Conservation (phyloP, 2,113 vertebrate species). For the Potamarius usumacintae region DNA sequence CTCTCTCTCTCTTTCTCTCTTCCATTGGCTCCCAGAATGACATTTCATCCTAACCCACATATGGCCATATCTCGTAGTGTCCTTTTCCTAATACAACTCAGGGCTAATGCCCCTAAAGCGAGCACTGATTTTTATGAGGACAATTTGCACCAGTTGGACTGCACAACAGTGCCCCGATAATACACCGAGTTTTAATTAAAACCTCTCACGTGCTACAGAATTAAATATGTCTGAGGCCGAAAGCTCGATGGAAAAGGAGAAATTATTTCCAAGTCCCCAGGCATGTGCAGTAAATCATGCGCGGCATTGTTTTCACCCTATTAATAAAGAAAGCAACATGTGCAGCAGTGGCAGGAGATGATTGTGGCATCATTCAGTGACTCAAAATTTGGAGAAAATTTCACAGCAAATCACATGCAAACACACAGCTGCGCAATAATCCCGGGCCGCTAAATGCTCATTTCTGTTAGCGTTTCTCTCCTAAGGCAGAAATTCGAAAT, state of each 20-base stretch:
- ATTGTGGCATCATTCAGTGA: constrained; percentile 25
- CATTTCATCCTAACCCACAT: neutral
- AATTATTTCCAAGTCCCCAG: constrained; percentile 18
- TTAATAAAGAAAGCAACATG: constrained; percentile 22
- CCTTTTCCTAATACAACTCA: constrained; percentile 60
- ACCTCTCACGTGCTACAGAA: constrained; percentile 35
- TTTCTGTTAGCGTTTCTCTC: neutral
- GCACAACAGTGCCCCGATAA: constrained; percentile 25
- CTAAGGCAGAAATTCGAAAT: neutral
- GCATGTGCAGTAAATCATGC: constrained; percentile 25
- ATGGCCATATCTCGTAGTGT: constrained; percentile 48
- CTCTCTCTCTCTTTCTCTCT: neutral
- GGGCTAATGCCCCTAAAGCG: constrained; percentile 56
- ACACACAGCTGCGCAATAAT: neutral
- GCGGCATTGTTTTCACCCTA: constrained; percentile 37
- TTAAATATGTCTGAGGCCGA: constrained; percentile 6
- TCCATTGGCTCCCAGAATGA: neutral
- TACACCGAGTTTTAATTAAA: constrained; percentile 51
- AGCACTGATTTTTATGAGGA: constrained; percentile 54
- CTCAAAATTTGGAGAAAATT: neutral
- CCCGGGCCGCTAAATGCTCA: neutral
- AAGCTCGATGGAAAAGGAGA: constrained; percentile 25
- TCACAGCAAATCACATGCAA: constrained; percentile 29
- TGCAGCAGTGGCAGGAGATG: neutral
- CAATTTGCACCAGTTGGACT: constrained; percentile 55